Evolutionary conservation across 2,113 vertebrate species (phyloP), one percentile per base, ranked within the genome.

Genomic region (Chamaea fasciata): DNA sequence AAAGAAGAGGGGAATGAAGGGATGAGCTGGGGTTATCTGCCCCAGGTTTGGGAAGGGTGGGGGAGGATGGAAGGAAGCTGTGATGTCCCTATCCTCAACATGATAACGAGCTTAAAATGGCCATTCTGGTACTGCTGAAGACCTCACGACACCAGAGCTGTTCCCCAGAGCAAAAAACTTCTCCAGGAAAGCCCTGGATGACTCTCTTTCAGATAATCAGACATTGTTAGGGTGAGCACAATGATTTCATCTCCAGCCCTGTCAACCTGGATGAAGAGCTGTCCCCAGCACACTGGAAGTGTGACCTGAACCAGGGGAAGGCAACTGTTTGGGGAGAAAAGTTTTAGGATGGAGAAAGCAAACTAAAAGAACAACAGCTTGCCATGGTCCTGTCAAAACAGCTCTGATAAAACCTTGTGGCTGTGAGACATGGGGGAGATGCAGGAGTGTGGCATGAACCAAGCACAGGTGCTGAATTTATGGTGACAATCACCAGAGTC

Each of bases 341-440:
- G 16, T 6, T 26, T 39, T 6, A 75, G 15, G 9, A 37, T 33
- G 28, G 11, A 37, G 53, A 46, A 31, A 63, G 59, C 17, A 70
- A 86, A 68, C 0, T 6, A 22, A 26, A 31, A 71, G 18, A 82
- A 19, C 41, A 47, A 10, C 17, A 23, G 2, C 3, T 15, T 30
- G 19, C n/a, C 22, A 2, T 2, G 28, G 11, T 33, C 42, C n/a
- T 16, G 11, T 39, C 37, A 39, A 9, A 39, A 39, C 37, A 39
- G 37, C 17, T 2, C 21, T 10, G 49, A 15, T 4, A 37, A 42
- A 59, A 15, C 3, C 1, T 0, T 1, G 63, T 5, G 46, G 53
- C 56, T 67, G 57, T 7, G 46, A 46, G 59, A 37, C 7, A 16
- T 2, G 5, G 27, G 50, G 41, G 12, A 42, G 56, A 23, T 9